These are phyloP conservation scores for Phaethon lepturus DNA, from an alignment of 2,113 vertebrate species.

Conservation along the genomic window DNA sequence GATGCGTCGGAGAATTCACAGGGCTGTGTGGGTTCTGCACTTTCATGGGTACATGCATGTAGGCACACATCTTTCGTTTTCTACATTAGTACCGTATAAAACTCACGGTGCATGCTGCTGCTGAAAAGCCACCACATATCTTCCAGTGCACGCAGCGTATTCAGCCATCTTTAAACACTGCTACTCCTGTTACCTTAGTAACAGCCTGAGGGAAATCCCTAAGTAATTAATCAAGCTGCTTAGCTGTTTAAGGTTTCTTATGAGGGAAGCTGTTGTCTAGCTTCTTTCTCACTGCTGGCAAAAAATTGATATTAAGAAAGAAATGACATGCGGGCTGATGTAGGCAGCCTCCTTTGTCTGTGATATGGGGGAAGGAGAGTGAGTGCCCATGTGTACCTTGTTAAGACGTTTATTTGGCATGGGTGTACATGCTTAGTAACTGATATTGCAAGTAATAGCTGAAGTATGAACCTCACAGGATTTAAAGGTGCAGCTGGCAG, in stretches of 20 bases:
- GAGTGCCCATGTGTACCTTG: background rate
- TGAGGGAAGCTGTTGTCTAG: background rate
- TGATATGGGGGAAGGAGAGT: background rate
- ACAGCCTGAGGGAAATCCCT: slow-evolving; percentile 44
- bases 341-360: background rate
- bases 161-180: slow-evolving; percentile 17
- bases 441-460: background rate
- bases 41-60: background rate
- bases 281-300: slow-evolving; percentile 1
- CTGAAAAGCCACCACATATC: background rate
- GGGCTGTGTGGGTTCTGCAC: background rate
- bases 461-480: background rate
- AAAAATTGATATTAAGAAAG: slow-evolving; percentile 5
- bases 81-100: background rate
- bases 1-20: background rate
- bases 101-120: background rate
- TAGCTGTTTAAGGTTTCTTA: slow-evolving; percentile 26
- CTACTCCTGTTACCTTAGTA: slow-evolving; percentile 39
- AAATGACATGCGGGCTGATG: background rate
- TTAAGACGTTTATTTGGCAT: background rate
- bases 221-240: slow-evolving; percentile 48
- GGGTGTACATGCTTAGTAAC: background rate
- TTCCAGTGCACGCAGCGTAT: background rate
- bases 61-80: background rate
- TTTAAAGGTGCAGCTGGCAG: background rate